A percentile compares a stretch with the other conserved stretches of the same genome.
Conservation (phyloP, 2,797 vertebrate species). For the Valencia hispanica region DNA sequence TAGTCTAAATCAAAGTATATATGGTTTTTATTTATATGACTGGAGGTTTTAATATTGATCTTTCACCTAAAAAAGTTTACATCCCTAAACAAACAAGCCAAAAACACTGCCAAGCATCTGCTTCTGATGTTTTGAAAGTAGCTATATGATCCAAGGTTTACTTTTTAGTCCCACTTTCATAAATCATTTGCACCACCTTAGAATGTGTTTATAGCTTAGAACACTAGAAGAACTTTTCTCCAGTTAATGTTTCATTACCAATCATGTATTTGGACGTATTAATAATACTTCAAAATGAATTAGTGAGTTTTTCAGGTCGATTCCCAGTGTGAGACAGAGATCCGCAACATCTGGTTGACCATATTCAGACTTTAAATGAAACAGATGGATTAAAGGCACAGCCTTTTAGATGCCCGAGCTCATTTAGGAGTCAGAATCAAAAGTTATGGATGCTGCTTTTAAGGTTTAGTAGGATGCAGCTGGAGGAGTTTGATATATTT, state of each 20-base stretch:
- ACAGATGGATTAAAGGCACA: slow-evolving; percentile 62
- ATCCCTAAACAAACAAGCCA: background rate
- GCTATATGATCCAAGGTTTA: background rate
- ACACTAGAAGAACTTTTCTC: background rate
- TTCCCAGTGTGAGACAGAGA: slow-evolving; percentile 42
- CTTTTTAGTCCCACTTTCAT: background rate
- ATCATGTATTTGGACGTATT: slow-evolving; percentile 13
- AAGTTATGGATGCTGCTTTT: background rate
- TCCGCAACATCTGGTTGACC: slow-evolving; percentile 52
- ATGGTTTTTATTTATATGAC: background rate
- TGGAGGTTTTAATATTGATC: background rate
- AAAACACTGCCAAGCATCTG: background rate
- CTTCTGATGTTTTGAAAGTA: background rate
- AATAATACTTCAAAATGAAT: slow-evolving; percentile 31
- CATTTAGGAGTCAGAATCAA: slow-evolving; percentile 35
- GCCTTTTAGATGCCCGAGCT: slow-evolving; percentile 43
- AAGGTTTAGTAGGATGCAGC: background rate
- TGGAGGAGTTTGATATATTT: background rate
- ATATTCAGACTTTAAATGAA: slow-evolving; percentile 52
- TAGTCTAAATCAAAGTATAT: background rate
- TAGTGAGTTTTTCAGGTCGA: slow-evolving; percentile 36
- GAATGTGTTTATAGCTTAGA: background rate
- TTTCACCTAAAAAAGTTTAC: background rate
- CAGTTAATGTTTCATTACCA: background rate
- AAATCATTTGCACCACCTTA: background rate